Evolutionary conservation across 2,113 vertebrate genomes (phyloP), one percentile per base, ranked within the genome.

Genomic region (Mystacornis crossleyi): DNA sequence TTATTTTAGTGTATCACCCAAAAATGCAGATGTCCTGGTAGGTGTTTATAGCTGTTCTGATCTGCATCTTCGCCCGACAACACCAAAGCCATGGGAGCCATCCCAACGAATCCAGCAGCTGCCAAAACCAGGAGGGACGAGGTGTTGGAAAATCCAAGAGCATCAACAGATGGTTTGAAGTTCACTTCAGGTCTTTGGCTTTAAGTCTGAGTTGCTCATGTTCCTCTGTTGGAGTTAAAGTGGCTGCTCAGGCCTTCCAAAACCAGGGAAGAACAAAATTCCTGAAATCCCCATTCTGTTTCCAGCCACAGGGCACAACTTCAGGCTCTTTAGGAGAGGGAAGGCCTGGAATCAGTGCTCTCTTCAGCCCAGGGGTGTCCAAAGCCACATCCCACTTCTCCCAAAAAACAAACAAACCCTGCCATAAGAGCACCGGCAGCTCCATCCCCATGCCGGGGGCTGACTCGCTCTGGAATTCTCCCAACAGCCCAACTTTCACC

Each of bases 361-460:
- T 45, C 28, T 21, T 55, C 74, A 65, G 57, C 14, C 28, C 48
- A 51, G 26, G 10, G 24, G n/a, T 48, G 24, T 47, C 60, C 53
- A 58, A 75, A 88, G 10, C 24, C 2, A 0, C 18, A 17, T 50
- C 48, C 16, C 29, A 19, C n/a, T 54, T 29, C 42, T 74, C 47
- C 47, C 33, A 34, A 36, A 36, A 74, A 58, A 10, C 31, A 74
- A 58, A 10, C 31, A 54, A 74, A 55, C 7, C 18, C 17, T 25
- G 12, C 40, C n/a, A 0, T 20, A 29, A 40, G 23, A 43, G 34
- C 28, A 54, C 10, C 0, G 0, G 13, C n/a, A 79, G 29, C 48
- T 25, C 13, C 51, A 74, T 11, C 7, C 10, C 57, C 57, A 6
- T 8, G 16, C 31, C 57, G 12, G 61, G 24, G 43, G 18, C n/a